Base-by-base conservation (phyloP, 2,888 invertebrate species). In the Drepanosiphum platanoidis region DNA sequence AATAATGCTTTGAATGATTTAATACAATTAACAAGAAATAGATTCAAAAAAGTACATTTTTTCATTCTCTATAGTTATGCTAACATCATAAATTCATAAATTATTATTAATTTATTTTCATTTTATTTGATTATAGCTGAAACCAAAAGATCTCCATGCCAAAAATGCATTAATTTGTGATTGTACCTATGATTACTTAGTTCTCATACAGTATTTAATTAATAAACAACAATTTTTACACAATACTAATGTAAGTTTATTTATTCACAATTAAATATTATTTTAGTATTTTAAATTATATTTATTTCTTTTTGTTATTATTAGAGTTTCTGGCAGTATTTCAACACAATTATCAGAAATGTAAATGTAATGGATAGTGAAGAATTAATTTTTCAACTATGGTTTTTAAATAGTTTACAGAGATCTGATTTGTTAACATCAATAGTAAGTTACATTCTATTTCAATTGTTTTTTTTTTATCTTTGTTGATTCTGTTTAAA, bases 11-110 rank as follows among this genome's bases (percentile, higher is more conserved):
- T 86, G 64, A 27, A 84, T 58, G 87, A 88, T 74, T 77, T 88
- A 27, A 58, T 88, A 11, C 86, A 87, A 64, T 72, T 88, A 27
- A 77, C 87, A 66, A 70, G 87, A 34, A 89, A 89, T 87, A 88
- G 90, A 87, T 91, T 90, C 88, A 89, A 90, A 87, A 89, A 90
- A 88, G 90, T 90, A 89, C 88, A 81, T 8, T 52, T n/a, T n/a
- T 13, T 18, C 11, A 22, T 61, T 86, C 64, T 77, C 36, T 39
- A 32, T n/a, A 36, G 52, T 22, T 58, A 58, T 58, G 58, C 5
- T 71, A 15, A 34, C 9, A 36, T 9, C 18, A 36, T 36, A 1
- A 36, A n/a, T 52, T 5, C 5, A 52, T 81, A 36, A 9, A 70
- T 30, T 66, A 30, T 30, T 64, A 42, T 18, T 0, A 39, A 22